Base-by-base conservation (phyloP, 2,888 invertebrate species). In the Drosophila prolongata region DNA sequence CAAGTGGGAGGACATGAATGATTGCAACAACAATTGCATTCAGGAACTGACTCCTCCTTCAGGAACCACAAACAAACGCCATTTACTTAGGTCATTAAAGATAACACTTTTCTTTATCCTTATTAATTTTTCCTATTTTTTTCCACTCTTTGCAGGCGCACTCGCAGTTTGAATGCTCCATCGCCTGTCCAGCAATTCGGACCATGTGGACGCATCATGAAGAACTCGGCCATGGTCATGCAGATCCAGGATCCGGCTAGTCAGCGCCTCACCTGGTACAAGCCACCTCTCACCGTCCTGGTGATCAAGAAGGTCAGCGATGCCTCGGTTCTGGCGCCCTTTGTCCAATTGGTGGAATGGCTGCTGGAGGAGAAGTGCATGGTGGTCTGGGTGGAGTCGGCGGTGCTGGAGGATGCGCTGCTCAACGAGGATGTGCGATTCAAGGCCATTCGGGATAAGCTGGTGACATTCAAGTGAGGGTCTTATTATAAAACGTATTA, bases 201-300 rank as follows among this genome's bases (percentile, higher is more conserved):
- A 94, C 98, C 98, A 95, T 98, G 98, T 94, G 98, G 98, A 89
- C 96, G 98, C 84, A 98, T 98, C 92, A 97, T 98, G 97, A 98
- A 98, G 94, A 98, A 97, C 93, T 97, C 98, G 13, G 97, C 97
- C 40, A 97, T 97, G 96, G 97, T 98, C 92, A 97, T 98, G 98
- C 97, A 98, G 92, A 98, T 98, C 90, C 98, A 98, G 93, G 98
- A 99, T 93, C 99, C 98, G 44, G 98, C 98, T 90, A 98, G 98
- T 91, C 98, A 98, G 94, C 95, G 98, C 90, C 94, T 99, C 90
- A 98, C 97, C 49, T 99, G 99, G 99, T 97, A 98, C 95, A 98
- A 98, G 93, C 97, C 98, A 19, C 98, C 98, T 1, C 94, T 98
- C 78, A 97, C 97, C n/a, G 98, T 98, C 81, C 95, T 99, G 82